These are phyloP conservation scores for Synchiropus splendidus DNA, from an alignment of 2,113 vertebrate species.

Conservation along the genomic window DNA sequence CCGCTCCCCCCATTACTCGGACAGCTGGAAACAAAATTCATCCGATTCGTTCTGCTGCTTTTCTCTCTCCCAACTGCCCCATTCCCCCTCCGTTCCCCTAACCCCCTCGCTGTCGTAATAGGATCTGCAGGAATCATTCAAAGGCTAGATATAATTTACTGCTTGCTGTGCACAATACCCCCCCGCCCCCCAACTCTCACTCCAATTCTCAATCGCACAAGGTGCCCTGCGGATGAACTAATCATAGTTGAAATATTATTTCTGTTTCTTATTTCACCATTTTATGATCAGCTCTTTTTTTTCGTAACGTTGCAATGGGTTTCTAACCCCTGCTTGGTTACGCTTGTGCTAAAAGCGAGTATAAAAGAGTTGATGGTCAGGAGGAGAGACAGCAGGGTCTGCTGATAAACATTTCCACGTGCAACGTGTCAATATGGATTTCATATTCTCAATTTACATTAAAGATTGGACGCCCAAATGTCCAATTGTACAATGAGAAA, in stretches of 20 bases:
- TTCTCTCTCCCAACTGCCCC: slow-evolving; percentile 58
- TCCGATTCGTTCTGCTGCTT: slow-evolving; percentile 73
- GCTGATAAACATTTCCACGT: too few species aligned
- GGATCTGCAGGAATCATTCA: slow-evolving; percentile 84
- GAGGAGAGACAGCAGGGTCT: too few species aligned
- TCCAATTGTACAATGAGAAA: too few species aligned
- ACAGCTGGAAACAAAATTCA: slow-evolving; percentile 72
- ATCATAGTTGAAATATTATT: slow-evolving; percentile 84
- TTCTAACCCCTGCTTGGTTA: slow-evolving; percentile 67
- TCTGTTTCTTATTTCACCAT: slow-evolving; percentile 76
- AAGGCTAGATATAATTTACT: slow-evolving; percentile 81
- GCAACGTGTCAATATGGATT: too few species aligned
- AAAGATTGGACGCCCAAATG: too few species aligned
- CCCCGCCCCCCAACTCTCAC: slow-evolving; percentile 56
- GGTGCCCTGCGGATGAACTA: slow-evolving; percentile 80
- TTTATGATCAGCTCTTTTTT: slow-evolving; percentile 75
- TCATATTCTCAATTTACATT: too few species aligned
- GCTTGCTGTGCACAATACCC: slow-evolving; percentile 74
- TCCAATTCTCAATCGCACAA: slow-evolving; percentile 67
- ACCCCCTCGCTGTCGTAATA: slow-evolving; percentile 70
- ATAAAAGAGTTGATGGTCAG: too few species aligned
- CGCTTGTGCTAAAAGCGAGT: slow-evolving; percentile 21
- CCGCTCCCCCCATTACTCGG: slow-evolving; percentile 49
- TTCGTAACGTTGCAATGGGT: slow-evolving; percentile 64
- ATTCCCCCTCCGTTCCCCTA: slow-evolving; percentile 41